phyloP scores from a whole-genome alignment of 1,140 invertebrate genomes.

The Heliconius melpomene region DNA sequence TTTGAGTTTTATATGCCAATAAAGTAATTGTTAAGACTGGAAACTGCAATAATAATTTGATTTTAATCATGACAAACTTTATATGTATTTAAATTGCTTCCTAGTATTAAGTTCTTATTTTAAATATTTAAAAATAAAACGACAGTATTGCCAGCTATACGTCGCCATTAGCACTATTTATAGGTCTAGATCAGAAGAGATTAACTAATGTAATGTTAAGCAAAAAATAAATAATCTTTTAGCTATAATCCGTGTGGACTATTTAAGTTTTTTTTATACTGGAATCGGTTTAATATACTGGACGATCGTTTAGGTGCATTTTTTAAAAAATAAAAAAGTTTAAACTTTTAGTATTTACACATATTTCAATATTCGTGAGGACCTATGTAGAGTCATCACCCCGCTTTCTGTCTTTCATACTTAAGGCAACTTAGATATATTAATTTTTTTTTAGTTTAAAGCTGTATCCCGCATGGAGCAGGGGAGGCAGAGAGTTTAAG shows the following conservation, averaged over 20 bases:
- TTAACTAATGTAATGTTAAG: not conserved
- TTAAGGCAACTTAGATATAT: too few relatives aligned
- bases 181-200: not conserved
- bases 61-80: slow-evolving; percentile 29
- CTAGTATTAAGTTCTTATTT: slow-evolving; percentile 10
- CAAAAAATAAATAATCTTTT: not conserved
- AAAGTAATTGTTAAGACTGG: slow-evolving; percentile 33
- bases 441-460: too few relatives aligned
- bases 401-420: too few relatives aligned
- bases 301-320: too few relatives aligned
- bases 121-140: not conserved
- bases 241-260: not conserved
- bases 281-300: too few relatives aligned
- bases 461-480: too few relatives aligned
- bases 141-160: not conserved
- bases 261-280: too few relatives aligned
- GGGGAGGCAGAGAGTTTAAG: too few relatives aligned
- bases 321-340: too few relatives aligned
- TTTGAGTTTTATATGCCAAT: not conserved
- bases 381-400: too few relatives aligned
- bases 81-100: slow-evolving; percentile 24
- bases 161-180: not conserved
- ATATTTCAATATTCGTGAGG: too few relatives aligned
- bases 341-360: too few relatives aligned
- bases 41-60: slow-evolving; percentile 25